These are phyloP conservation scores for Chymomyza procnemis DNA, from an alignment of 2,888 invertebrate genomes.

Conservation along the genomic window DNA sequence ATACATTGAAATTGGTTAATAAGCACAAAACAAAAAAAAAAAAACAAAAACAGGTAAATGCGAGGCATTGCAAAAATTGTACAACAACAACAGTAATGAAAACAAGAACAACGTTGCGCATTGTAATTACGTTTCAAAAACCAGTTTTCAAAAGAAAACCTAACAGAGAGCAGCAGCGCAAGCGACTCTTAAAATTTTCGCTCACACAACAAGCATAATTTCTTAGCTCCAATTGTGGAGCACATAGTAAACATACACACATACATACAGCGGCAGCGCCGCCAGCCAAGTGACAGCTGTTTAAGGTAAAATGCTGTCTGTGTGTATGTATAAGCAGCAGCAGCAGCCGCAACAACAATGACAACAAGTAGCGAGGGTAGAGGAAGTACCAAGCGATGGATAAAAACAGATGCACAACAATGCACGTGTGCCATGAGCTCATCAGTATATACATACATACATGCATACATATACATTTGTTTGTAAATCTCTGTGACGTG, in stretches of 20 bases:
- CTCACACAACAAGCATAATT: conserved; percentile 19
- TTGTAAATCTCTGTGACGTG: background rate
- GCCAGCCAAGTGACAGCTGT: conserved; percentile 60
- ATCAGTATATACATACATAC: conserved; percentile 7
- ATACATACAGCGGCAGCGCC: conserved; percentile 12
- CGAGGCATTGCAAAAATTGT: conserved; percentile 60
- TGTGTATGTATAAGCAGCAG: conserved; percentile 10
- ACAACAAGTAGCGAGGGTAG: conserved; percentile 40
- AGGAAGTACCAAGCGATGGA: background rate
- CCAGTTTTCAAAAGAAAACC: conserved; percentile 54
- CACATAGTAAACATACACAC: conserved; percentile 2
- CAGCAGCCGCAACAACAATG: conserved; percentile 26
- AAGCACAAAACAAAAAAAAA: too few species aligned
- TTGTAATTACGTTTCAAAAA: conserved; percentile 67
- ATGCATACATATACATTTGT: background rate
- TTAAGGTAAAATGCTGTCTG: conserved; percentile 50
- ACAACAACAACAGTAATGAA: too few species aligned
- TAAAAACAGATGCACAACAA: background rate
- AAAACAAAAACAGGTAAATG: conserved; percentile 39
- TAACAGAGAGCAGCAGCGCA: conserved; percentile 28
- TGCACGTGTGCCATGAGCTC: background rate
- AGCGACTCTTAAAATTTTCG: conserved; percentile 18
- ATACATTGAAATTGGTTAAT: conserved; percentile 48
- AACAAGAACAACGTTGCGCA: conserved; percentile 55
- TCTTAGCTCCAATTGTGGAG: conserved; percentile 47